Conservation (phyloP, 2,888 invertebrate genomes). For the Aporophyla lueneburgensis region DNA sequence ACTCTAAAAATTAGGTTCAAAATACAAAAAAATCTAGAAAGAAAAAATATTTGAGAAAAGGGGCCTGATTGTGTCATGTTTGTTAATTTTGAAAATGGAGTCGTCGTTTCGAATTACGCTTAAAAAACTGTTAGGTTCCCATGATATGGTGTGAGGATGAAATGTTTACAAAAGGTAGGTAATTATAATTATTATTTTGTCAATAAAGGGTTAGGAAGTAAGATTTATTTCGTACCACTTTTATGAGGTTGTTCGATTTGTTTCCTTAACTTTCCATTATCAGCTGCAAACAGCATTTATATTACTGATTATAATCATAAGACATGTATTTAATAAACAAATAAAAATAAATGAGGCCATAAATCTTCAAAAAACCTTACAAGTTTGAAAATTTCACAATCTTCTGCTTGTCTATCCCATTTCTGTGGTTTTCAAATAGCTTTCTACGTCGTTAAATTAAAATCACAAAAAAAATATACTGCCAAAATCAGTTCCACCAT, state of each 20-base stretch:
- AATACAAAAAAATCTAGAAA: conserved; percentile 21
- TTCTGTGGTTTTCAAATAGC: conserved; percentile 1
- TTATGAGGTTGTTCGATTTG: background rate
- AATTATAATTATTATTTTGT: conserved; percentile 41
- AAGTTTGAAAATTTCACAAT: background rate
- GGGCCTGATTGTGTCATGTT: conserved; percentile 80
- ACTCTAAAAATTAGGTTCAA: conserved; percentile 53
- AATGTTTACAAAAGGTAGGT: conserved; percentile 49
- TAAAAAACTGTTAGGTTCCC: conserved; percentile 75
- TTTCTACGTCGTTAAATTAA: background rate
- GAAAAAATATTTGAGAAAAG: conserved; percentile 52
- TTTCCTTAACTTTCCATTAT: background rate
- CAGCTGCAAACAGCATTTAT: background rate
- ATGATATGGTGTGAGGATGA: conserved; percentile 66
- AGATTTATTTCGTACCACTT: background rate
- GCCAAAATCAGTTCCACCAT: conserved; percentile 31
- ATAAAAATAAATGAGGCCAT: background rate
- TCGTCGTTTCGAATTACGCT: conserved; percentile 72
- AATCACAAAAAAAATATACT: background rate
- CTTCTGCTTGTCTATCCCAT: background rate
- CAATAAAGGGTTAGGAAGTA: conserved; percentile 51
- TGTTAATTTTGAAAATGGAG: conserved; percentile 82
- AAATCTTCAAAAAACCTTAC: background rate
- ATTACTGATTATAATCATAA: too few relatives aligned
- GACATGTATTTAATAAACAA: background rate